Base-by-base conservation (phyloP, 2,113 vertebrate genomes). In the Microcebus griseorufus region DNA sequence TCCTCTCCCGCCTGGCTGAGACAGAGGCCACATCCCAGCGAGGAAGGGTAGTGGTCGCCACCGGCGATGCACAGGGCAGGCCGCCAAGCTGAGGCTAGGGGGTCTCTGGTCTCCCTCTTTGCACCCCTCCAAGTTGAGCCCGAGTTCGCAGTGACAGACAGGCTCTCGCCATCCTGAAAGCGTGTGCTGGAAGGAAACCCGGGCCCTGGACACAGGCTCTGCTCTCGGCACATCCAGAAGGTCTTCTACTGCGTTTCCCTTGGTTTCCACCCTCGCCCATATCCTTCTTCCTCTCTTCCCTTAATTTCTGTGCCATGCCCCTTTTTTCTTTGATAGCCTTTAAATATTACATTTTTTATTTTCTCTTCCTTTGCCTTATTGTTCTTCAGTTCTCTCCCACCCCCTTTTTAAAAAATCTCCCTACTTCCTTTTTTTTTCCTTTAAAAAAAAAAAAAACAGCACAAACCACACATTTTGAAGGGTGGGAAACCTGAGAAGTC, bases 401-500 rank as follows among this genome's bases (percentile, higher is more conserved):
- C 4, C 42, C 42, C 27, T 42, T n/a, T 27, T 29, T 42, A 39
- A 81, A 34, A 34, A 39, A 65, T 42, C 53, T 72, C 25, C 14
- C 45, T 29, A 51, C 48, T 80, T 51, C 2, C 55, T 79, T 79
- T 87, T 75, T 97, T 91, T 93, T 32, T 89, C 72, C 65, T 73
- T 4, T 45, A 45, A 45, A 45, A n/a, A 27, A n/a, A n/a, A n/a
- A n/a, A 86, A 69, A n/a, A 87, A 67, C 51, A 80, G 29, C 39
- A 90, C 53, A 81, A 81, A 76, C 53, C 90, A 90, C 69, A 79
- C 45, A 48, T 88, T n/a, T 70, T 22, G 29, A 78, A 88, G 34
- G n/a, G 58, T 22, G 55, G 51, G 69, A 93, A 90, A 73, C 42
- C 42, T 34, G 72, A 89, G 95, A 70, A 89, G 76, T 73, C 88